phyloP scores from a whole-genome alignment of 2,113 vertebrate species.

The Taurulus bubalis region DNA sequence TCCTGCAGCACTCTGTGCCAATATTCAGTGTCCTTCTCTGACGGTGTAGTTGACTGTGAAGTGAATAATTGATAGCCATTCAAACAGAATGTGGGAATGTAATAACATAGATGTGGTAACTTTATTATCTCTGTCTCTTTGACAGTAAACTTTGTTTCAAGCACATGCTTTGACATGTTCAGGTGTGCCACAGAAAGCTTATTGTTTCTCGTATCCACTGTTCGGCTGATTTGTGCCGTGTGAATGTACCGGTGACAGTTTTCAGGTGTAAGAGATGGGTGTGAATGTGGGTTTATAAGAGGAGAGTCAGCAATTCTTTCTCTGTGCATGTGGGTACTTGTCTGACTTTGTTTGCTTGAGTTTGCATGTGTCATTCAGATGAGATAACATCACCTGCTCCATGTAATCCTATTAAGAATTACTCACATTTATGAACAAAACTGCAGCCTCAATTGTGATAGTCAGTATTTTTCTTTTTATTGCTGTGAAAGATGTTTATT shows the following conservation, averaged over 20 bases:
- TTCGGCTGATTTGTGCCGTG: not conserved
- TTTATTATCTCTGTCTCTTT: not conserved
- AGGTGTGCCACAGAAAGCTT: not conserved
- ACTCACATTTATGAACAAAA: not conserved
- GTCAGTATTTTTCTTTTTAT: not conserved
- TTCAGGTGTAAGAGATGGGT: slow-evolving; percentile 16
- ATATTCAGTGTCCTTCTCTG: not conserved
- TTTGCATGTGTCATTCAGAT: slow-evolving; percentile 21
- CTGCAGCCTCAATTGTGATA: not conserved
- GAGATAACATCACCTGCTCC: not conserved
- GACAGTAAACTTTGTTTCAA: not conserved
- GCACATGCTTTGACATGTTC: slow-evolving; percentile 41
- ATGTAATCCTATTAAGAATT: slow-evolving; percentile 5
- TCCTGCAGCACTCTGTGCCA: not conserved
- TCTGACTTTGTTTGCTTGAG: not conserved
- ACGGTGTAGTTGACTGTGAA: not conserved
- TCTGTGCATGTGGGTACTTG: slow-evolving; percentile 26
- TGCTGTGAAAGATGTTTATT: no score
- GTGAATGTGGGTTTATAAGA: slow-evolving; percentile 9
- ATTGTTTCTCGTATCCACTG: slow-evolving; percentile 3
- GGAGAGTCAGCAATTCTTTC: slow-evolving; percentile 31
- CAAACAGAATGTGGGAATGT: slow-evolving; percentile 27
- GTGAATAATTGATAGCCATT: slow-evolving; percentile 20
- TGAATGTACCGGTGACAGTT: slow-evolving; percentile 11
- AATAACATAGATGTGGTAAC: not conserved